Evolutionary conservation across 2,888 invertebrate genomes (phyloP), one percentile per base, ranked within the genome.

Genomic region (Calameuta filiformis): DNA sequence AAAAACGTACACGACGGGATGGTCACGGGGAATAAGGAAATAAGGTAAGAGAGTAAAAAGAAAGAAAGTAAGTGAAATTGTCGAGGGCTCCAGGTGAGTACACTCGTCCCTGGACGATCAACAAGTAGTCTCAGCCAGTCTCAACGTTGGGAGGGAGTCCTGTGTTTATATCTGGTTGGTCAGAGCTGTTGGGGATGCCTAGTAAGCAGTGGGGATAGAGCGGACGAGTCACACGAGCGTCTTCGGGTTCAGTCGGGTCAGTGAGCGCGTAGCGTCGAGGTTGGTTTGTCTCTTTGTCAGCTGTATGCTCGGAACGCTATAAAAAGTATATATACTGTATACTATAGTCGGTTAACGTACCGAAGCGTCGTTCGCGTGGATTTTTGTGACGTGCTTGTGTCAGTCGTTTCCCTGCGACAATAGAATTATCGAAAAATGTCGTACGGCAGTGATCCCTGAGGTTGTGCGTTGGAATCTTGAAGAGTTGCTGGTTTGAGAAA

Each of bases 281-380:
- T 86, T 81, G 85, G 78, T 82, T 85, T 82, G 82, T 84, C 86
- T 86, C 85, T 86, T 85, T 81, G 83, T 81, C 79, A 82, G 82
- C 81, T 76, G 83, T 85, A 35, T 23, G 31, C 34, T 34, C 31
- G 71, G 11, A 11, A 34, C 71, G 31, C 31, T 31, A 31, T 12
- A 71, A 34, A 71, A 34, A 71, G 71, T 33, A 56, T 23, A 56
- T 15, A 23, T 56, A 23, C 56, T 23, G 23, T 15, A 23, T 56
- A 56, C 56, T 56, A 23, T 56, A 56, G 23, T 56, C 23, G 9
- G 71, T 71, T 31, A 33, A 33, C 31, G 11, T 71, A 56, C 56
- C 2, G 56, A 56, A 56, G 56, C 56, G 56, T 56, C 56, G 23
- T 6, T 15, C 23, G 56, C 56, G 56, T 56, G 23, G 23, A 56